phyloP scores from a whole-genome alignment of 2,797 vertebrate genomes.

The Peromyscus eremicus region DNA sequence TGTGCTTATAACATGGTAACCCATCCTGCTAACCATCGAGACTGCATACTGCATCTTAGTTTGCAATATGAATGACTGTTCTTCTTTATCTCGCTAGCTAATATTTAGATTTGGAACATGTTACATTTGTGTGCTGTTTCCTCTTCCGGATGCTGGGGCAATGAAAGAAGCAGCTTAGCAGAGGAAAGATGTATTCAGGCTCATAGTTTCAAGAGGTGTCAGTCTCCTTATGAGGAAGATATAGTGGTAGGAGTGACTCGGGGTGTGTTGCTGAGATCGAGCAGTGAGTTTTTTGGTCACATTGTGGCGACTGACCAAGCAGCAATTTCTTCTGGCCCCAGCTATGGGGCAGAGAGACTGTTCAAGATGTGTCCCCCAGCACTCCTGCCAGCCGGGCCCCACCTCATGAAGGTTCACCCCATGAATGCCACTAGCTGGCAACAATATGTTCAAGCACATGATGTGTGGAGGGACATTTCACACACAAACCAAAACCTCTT shows the following conservation, averaged over 20 bases:
- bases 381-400: not conserved
- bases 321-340: not conserved
- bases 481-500: not conserved
- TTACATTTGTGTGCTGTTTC: not conserved
- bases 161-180: not conserved
- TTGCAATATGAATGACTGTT: not conserved
- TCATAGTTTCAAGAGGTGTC: not conserved
- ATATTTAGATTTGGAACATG: not conserved
- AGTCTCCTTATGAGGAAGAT: not conserved
- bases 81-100: not conserved
- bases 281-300: not conserved
- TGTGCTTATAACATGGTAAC: not conserved
- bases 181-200: not conserved
- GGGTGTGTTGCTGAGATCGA: not conserved
- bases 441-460: not conserved
- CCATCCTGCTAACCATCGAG: not conserved
- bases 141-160: not conserved
- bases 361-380: not conserved
- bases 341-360: no score
- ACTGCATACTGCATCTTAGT: not conserved
- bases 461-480: not conserved
- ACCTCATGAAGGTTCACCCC: not conserved
- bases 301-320: not conserved
- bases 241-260: no score
- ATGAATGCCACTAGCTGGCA: not conserved